Evolutionary conservation across 1,140 invertebrate species (phyloP), one percentile per base, ranked within the genome.

Genomic region (Lordiphosa collinella): DNA sequence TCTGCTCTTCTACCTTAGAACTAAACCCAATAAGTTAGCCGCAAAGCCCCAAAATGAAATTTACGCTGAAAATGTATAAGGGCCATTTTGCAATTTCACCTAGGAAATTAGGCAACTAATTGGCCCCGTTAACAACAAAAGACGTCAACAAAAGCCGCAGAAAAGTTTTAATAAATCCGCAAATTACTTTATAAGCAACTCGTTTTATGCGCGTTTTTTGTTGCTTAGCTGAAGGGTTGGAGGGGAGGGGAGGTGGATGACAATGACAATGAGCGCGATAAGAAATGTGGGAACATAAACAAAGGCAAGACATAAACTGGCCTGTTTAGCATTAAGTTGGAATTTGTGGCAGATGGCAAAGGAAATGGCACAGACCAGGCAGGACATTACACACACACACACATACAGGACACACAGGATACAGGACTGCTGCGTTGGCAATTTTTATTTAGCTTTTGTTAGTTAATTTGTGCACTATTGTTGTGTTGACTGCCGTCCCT

Each of bases 391-490:
- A 32, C 5, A 12, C n/a, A n/a, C n/a, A n/a, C n/a, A n/a, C n/a
- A n/a, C n/a, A n/a, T n/a, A n/a, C n/a, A n/a, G 13, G 35, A 40
- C 36, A 22, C 59, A 72, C 48, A 72, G 50, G 63, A 69, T 55
- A 57, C 63, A 36, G 63, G 53, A 64, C 68, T 52, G 66, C 72
- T 66, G 78, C 78, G 68, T 64, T 84, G 80, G 76, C 78, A 61
- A 60, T 76, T 82, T 82, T 82, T 82, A 84, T 84, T 84, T 78
- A 70, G 78, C 78, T 78, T 73, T 82, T 78, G 78, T 84, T 73
- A 84, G 78, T 82, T 82, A 82, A 82, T 82, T 82, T 84, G 78
- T 53, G 55, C 78, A 84, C 78, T 84, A 82, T 82, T 82, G 78
- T 82, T 59, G 63, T 52, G 63, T 14, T 22, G 14, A 25, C 18